Conservation (phyloP, 2,888 invertebrate species). For the Carcina quercana region DNA sequence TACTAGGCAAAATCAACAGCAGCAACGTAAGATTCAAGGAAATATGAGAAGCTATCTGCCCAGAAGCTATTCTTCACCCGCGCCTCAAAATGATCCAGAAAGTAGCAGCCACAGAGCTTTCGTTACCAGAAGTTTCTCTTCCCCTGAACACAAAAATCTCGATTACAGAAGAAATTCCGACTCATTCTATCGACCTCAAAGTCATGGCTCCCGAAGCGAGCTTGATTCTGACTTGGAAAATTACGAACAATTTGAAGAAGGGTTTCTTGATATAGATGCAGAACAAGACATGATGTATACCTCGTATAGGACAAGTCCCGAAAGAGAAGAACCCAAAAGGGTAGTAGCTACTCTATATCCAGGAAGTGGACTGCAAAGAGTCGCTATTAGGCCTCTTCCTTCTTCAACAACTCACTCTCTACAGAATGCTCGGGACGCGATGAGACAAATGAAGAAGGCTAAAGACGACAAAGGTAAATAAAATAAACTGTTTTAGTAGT, state of each 20-base stretch:
- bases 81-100: conserved; percentile 40
- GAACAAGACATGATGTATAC: conserved; percentile 48
- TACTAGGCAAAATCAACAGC: conserved; percentile 48
- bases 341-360: conserved; percentile 54
- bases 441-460: conserved; percentile 42
- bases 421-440: conserved; percentile 36
- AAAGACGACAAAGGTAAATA: conserved; percentile 45
- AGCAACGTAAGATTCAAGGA: conserved; percentile 48
- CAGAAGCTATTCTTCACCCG: conserved; percentile 59
- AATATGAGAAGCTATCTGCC: conserved; percentile 45
- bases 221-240: conserved; percentile 60
- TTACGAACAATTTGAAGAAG: conserved; percentile 59
- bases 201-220: conserved; percentile 51
- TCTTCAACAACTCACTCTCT: conserved; percentile 37
- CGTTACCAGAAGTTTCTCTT: conserved; percentile 55
- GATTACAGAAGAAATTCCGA: conserved; percentile 51
- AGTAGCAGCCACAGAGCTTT: conserved; percentile 31
- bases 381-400: conserved; percentile 49
- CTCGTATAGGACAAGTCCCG: conserved; percentile 43
- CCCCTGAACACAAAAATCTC: conserved; percentile 52
- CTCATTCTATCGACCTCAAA: conserved; percentile 47
- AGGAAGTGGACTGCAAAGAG: conserved; percentile 60
- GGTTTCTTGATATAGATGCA: conserved; percentile 60
- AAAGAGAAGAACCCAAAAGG: conserved; percentile 48
- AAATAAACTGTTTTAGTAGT: too few species aligned